Evolutionary conservation across 2,888 invertebrate genomes (phyloP).

Genomic region (Sesia bembeciformis): DNA sequence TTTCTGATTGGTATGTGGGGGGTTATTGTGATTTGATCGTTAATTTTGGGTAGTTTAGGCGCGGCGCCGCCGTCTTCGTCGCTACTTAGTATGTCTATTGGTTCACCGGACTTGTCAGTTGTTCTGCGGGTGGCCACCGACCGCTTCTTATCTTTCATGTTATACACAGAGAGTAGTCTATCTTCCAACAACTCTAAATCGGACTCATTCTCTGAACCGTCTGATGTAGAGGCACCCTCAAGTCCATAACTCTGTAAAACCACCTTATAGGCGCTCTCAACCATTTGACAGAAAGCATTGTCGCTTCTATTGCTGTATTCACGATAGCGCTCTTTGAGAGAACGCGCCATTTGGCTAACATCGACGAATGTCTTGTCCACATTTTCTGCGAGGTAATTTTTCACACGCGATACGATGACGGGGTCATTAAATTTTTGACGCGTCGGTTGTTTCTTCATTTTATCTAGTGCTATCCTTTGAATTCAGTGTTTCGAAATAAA

Average conservation of each 20-base stretch:
- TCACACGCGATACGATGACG: slow-evolving; percentile 75
- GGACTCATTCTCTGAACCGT: slow-evolving; percentile 75
- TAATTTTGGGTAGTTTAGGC: slow-evolving; percentile 63
- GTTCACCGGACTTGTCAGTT: slow-evolving; percentile 57
- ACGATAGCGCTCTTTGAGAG: slow-evolving; percentile 79
- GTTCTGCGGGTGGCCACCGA: slow-evolving; percentile 42
- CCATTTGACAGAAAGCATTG: slow-evolving; percentile 83
- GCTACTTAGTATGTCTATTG: slow-evolving; percentile 62
- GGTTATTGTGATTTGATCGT: slow-evolving; percentile 65
- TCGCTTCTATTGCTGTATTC: slow-evolving; percentile 89
- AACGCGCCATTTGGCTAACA: slow-evolving; percentile 88
- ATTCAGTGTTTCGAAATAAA: not conserved
- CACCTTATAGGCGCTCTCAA: slow-evolving; percentile 84
- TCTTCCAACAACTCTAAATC: slow-evolving; percentile 84
- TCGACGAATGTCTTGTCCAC: slow-evolving; percentile 87
- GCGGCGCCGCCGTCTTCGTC: slow-evolving; percentile 58
- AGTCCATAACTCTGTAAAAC: slow-evolving; percentile 81
- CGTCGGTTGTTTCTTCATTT: slow-evolving; percentile 69
- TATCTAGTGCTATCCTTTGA: slow-evolving; percentile 6
- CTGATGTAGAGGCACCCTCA: slow-evolving; percentile 74
- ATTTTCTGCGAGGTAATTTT: slow-evolving; percentile 86
- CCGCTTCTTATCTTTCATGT: slow-evolving; percentile 66
- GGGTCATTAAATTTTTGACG: slow-evolving; percentile 69
- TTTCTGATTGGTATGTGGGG: slow-evolving; percentile 52
- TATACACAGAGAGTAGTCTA: slow-evolving; percentile 65